Percentiles rank a stretch among this genome's conserved stretches.
Evolutionary conservation across 1,140 invertebrate genomes (phyloP).

Genomic region (Trichoplusia ni): DNA sequence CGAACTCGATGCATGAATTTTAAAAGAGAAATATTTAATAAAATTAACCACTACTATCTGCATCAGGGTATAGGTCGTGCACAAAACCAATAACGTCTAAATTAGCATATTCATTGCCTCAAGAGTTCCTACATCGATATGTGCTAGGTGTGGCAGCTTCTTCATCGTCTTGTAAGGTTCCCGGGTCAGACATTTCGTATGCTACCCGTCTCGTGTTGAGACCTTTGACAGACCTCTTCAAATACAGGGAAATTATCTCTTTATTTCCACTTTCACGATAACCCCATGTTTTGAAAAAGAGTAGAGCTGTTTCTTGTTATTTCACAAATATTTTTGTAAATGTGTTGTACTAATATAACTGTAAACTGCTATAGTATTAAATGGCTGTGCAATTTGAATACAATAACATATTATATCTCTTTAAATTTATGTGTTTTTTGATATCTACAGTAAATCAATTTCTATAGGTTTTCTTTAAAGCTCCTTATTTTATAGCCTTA

Average conservation of each 20-base stretch:
- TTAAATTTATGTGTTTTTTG: no score
- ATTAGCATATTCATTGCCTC: not conserved
- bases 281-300: conserved; percentile 34
- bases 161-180: conserved; percentile 47
- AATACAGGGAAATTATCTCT: conserved; percentile 50
- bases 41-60: not conserved
- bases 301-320: no score
- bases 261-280: conserved; percentile 60
- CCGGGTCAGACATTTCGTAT: conserved; percentile 51
- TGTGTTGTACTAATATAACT: no score
- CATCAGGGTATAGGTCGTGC: not conserved
- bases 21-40: no score
- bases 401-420: no score
- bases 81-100: not conserved
- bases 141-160: conserved; percentile 42
- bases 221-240: conserved; percentile 43
- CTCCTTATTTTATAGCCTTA: no score
- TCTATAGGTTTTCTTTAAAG: no score
- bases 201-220: conserved; percentile 54
- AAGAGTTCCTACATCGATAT: not conserved
- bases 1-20: no score
- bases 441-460: no score
- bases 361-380: no score
- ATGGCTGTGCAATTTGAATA: no score
- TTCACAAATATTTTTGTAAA: no score